A percentile compares a stretch with the other conserved stretches of the same genome.
These are phyloP conservation scores for Octopus bimaculoides DNA, from an alignment of 1,140 invertebrate species.

Conservation along the genomic window DNA sequence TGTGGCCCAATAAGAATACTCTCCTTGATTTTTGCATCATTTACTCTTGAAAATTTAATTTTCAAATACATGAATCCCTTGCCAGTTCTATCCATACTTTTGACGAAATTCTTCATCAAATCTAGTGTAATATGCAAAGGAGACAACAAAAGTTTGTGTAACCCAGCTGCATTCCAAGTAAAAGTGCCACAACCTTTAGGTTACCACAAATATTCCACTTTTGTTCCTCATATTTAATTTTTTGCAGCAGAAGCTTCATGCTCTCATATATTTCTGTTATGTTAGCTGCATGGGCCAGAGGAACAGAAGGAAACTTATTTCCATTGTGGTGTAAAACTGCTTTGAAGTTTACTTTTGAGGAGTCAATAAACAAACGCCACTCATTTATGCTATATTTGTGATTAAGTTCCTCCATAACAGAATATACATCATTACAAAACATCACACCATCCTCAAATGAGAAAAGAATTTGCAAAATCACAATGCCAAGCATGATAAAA, in stretches of 20 bases:
- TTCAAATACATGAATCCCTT: neutral
- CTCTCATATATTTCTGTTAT: neutral
- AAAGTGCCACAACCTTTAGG: slow-evolving; percentile 3
- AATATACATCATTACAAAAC: neutral
- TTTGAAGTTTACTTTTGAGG: neutral
- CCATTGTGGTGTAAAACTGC: neutral
- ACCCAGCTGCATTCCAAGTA: neutral
- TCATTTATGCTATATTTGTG: neutral
- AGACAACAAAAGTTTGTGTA: neutral
- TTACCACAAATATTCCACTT: neutral
- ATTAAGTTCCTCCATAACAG: neutral
- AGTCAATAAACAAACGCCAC: slow-evolving; percentile 1
- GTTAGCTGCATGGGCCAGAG: neutral
- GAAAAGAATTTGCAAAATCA: neutral
- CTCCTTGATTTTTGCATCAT: neutral
- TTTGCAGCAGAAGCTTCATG: neutral
- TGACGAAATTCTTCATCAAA: neutral
- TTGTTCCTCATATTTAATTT: neutral
- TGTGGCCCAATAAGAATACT: neutral
- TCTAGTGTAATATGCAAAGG: neutral
- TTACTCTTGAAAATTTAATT: neutral
- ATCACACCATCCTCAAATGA: neutral
- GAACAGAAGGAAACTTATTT: slow-evolving; percentile 4
- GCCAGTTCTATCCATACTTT: neutral
- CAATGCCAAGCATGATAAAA: neutral